Evolutionary conservation across 2,888 invertebrate genomes (phyloP).

Genomic region (Melanotus villosus): DNA sequence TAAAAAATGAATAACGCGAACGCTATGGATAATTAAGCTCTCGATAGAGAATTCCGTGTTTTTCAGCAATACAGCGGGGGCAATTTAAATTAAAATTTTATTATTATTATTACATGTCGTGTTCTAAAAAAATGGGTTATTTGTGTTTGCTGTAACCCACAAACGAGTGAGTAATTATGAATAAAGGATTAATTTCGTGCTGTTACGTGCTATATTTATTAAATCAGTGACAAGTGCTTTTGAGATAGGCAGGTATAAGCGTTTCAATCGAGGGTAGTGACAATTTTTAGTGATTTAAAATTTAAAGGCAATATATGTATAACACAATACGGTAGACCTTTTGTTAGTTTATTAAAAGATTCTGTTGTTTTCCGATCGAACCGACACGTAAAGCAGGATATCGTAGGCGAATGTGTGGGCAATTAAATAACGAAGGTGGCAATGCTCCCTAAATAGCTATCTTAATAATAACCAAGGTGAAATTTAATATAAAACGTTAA

Average conservation of each 20-base stretch:
- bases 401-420: too few relatives aligned
- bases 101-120: constrained; percentile 27
- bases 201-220: constrained; percentile 4
- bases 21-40: neutral
- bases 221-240: constrained; percentile 13
- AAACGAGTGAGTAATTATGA: constrained; percentile 21
- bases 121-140: constrained; percentile 20
- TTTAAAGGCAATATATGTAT: too few relatives aligned
- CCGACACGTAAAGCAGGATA: too few relatives aligned
- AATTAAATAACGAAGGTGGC: too few relatives aligned
- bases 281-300: neutral
- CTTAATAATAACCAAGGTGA: too few relatives aligned
- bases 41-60: constrained; percentile 14
- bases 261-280: neutral
- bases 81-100: constrained; percentile 34
- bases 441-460: too few relatives aligned
- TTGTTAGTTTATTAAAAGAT: too few relatives aligned
- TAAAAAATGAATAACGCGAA: constrained; percentile 1
- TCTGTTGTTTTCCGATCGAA: too few relatives aligned
- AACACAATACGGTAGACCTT: too few relatives aligned
- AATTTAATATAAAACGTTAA: too few relatives aligned
- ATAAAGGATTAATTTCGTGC: constrained; percentile 28
- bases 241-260: neutral
- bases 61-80: constrained; percentile 9
- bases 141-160: constrained; percentile 9